Percentiles rank a stretch among this genome's conserved stretches.
Evolutionary conservation across 1,140 invertebrate genomes (phyloP).

Genomic region (Drosophila kepulauana): DNA sequence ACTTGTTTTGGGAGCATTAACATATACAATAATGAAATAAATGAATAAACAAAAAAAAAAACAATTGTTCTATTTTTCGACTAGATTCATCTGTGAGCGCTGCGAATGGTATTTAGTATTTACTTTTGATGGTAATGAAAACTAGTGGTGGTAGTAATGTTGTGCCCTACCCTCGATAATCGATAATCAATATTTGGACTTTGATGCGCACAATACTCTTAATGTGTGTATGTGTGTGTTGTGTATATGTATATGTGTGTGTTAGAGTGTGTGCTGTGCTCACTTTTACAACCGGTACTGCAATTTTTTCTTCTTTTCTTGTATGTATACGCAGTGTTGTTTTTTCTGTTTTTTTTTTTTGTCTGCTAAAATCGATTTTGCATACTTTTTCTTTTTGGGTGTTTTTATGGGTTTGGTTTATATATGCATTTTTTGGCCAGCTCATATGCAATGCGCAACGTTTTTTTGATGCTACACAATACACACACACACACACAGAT

Average conservation of each 20-base stretch:
- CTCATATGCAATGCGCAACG: constrained; percentile 37
- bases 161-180: constrained; percentile 27
- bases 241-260: constrained; percentile 19
- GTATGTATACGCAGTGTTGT: constrained; percentile 43
- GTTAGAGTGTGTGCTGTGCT: constrained; percentile 27
- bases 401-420: constrained; percentile 28
- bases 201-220: constrained; percentile 18
- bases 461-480: constrained; percentile 32
- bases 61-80: not conserved
- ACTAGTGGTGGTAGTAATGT: not conserved
- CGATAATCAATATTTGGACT: constrained; percentile 45
- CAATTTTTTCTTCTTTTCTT: constrained; percentile 22
- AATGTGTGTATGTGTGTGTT: not conserved
- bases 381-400: constrained; percentile 42
- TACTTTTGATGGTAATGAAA: not conserved
- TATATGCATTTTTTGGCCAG: constrained; percentile 31
- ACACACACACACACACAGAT: constrained; percentile 15
- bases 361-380: constrained; percentile 75
- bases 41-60: constrained; percentile 1
- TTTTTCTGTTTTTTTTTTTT: constrained; percentile 28
- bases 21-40: not conserved
- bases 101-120: not conserved
- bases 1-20: not conserved
- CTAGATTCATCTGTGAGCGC: not conserved
- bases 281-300: constrained; percentile 54